Conservation (phyloP, 2,888 invertebrate species). For the Ernsta delagoae region DNA sequence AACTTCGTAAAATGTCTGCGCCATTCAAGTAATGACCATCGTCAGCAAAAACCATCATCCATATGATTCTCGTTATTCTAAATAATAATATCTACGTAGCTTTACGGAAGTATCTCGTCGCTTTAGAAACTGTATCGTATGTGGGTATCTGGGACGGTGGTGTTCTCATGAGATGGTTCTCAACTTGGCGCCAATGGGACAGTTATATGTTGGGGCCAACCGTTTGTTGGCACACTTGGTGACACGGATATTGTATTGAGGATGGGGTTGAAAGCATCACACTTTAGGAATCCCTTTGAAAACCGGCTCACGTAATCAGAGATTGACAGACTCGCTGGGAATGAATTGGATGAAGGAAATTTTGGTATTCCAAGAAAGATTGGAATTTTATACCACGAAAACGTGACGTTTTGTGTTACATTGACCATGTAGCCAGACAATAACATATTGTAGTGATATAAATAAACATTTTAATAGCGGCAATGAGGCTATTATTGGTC, state of each 20-base stretch:
- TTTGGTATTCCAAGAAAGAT: too few species aligned
- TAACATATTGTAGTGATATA: background rate
- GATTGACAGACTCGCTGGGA: too few species aligned
- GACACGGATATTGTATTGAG: conserved; percentile 28
- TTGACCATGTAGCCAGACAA: background rate
- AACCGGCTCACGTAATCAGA: background rate
- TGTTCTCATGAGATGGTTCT: conserved; percentile 64
- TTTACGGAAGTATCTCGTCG: conserved; percentile 18
- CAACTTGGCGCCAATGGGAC: conserved; percentile 47
- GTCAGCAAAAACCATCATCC: background rate
- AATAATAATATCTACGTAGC: conserved; percentile 10
- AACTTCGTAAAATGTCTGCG: background rate
- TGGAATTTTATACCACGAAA: too few species aligned
- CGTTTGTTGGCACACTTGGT: conserved; percentile 62
- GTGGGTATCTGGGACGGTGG: conserved; percentile 45
- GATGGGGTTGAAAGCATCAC: background rate
- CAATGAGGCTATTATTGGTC: conserved; percentile 20
- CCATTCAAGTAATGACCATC: conserved; percentile 1
- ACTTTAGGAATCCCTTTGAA: background rate
- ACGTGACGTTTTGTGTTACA: too few species aligned
- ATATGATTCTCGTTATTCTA: conserved; percentile 6
- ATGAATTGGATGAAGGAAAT: too few species aligned
- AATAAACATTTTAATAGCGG: conserved; percentile 16
- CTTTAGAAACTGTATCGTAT: conserved; percentile 22
- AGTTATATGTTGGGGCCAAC: conserved; percentile 52